Evolutionary conservation across 1,140 invertebrate species (phyloP), one percentile per base, ranked within the genome.

Genomic region (Nixonia krombeini): DNA sequence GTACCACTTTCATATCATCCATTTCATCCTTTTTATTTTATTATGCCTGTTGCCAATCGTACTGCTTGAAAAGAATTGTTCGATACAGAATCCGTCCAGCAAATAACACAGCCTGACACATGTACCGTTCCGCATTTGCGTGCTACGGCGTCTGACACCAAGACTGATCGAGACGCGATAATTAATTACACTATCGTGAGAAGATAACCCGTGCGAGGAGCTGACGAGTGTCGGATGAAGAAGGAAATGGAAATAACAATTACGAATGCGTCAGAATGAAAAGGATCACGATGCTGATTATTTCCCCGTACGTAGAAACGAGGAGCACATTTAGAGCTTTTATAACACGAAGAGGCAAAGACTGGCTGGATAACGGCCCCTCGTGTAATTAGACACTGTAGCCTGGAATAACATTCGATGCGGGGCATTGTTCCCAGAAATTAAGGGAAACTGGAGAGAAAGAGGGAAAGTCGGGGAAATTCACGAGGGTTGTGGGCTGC

Each of bases 321-420:
- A 21, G 21, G 6, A 21, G 17, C 50, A 7, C 13, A n/a, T 35
- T 15, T 35, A 15, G 31, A 35, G n/a, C 13, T 35, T 2, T 9
- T 29, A 29, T 29, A 49, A 66, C 10, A 21, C n/a, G 25, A n/a
- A n/a, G 25, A n/a, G n/a, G n/a, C n/a, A n/a, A n/a, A n/a, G n/a
- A n/a, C n/a, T n/a, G n/a, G n/a, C n/a, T n/a, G n/a, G 37, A 29
- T 21, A 15, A 29, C 7, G 10, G 18, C 65, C 65, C 62, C 51
- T 53, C 41, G 62, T 78, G 80, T 85, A 83, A 84, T 85, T 85
- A 85, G 82, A 84, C 78, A 81, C 82, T 83, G 73, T 73, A 73
- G 66, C 50, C 73, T 80, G 78, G 76, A 79, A 78, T 73, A 78
- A 81, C 78, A 79, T 82, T 64, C 66, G 75, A 42, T 45, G 12